Percentiles rank a stretch among this genome's conserved stretches.
phyloP scores from a whole-genome alignment of 2,797 vertebrate species.

The Hydrophis major region DNA sequence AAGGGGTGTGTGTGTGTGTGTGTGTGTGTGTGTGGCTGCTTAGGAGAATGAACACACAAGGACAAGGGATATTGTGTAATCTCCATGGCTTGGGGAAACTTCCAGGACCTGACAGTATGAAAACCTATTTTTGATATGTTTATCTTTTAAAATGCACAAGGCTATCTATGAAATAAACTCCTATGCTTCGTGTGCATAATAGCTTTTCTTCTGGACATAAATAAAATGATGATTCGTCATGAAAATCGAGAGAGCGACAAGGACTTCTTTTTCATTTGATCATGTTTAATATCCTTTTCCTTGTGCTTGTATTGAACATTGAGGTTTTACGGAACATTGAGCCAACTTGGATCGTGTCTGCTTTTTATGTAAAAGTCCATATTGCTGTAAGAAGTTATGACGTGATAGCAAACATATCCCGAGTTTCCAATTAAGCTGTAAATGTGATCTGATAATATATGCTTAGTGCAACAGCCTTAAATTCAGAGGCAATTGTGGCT shows the following conservation, averaged over 20 bases:
- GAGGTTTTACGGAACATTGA: neutral
- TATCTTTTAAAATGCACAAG: neutral
- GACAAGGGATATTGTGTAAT: too few species aligned
- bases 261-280: neutral
- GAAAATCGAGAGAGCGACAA: neutral
- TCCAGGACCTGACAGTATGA: neutral
- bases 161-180: neutral
- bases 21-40: too few species aligned
- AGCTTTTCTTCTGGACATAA: neutral
- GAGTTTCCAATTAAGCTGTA: neutral
- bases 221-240: neutral
- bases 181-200: neutral
- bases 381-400: neutral
- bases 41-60: too few species aligned
- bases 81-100: too few species aligned
- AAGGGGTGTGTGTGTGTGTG: too few species aligned
- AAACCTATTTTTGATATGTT: neutral
- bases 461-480: neutral
- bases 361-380: neutral
- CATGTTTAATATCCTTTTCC: neutral
- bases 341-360: neutral
- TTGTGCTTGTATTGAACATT: neutral
- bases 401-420: neutral
- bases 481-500: neutral
- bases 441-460: neutral